phyloP scores from a whole-genome alignment of 2,113 vertebrate genomes.

The Trematocara macrostoma region DNA sequence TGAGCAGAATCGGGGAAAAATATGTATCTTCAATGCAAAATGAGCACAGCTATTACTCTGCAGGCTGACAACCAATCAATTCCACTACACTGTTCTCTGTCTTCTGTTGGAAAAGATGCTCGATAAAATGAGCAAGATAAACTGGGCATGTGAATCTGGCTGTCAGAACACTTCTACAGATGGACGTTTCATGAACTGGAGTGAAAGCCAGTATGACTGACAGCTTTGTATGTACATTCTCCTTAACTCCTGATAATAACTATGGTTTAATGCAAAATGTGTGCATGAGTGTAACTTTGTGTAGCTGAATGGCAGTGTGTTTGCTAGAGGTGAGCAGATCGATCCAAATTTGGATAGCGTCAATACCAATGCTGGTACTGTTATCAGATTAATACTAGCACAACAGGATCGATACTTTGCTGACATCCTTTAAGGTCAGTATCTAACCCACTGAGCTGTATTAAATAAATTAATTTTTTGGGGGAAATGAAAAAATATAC shows the following conservation, averaged over 20 bases:
- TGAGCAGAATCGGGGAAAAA: slow-evolving; percentile 16
- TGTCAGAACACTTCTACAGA: slow-evolving; percentile 26
- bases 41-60: slow-evolving; percentile 47
- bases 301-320: background rate
- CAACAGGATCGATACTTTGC: background rate
- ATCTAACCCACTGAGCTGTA: background rate
- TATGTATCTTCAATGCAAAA: slow-evolving; percentile 63
- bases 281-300: background rate
- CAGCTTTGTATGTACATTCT: background rate
- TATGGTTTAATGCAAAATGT: background rate
- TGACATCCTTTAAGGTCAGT: background rate
- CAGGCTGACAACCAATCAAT: slow-evolving; percentile 69
- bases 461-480: accelerated
- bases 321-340: background rate
- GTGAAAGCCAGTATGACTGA: slow-evolving; percentile 4
- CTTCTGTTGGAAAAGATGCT: slow-evolving; percentile 42
- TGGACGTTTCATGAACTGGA: slow-evolving; percentile 32
- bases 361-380: background rate
- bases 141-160: slow-evolving; percentile 29
- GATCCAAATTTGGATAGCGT: background rate
- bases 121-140: slow-evolving; percentile 52
- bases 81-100: slow-evolving; percentile 53
- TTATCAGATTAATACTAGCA: background rate
- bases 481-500: background rate
- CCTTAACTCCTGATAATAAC: background rate